phyloP scores from a whole-genome alignment of 1,140 invertebrate species.

The Musca vetustissima region DNA sequence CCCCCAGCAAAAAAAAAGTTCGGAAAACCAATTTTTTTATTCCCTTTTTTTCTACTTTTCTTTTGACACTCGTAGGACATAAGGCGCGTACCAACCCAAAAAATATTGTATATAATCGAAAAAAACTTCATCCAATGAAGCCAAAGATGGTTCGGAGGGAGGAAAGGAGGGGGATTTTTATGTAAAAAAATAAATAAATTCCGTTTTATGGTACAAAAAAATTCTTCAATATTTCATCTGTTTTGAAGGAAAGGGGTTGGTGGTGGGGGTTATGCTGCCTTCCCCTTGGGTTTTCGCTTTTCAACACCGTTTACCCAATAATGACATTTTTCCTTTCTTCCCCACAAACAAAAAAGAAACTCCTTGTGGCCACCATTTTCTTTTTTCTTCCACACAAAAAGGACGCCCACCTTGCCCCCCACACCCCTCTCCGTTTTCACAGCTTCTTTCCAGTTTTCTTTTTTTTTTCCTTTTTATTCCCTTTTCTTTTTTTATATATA shows the following conservation, averaged over 20 bases:
- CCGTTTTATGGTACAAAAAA: not conserved
- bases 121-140: conserved; percentile 23
- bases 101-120: conserved; percentile 15
- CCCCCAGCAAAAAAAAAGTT: too few relatives aligned
- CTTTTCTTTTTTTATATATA: conserved; percentile 8
- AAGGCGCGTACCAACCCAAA: conserved; percentile 11
- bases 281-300: not conserved
- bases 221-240: conserved; percentile 4
- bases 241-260: not conserved
- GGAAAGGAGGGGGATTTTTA: not conserved
- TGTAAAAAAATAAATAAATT: too few relatives aligned
- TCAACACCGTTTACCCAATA: conserved; percentile 12
- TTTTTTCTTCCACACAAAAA: too few relatives aligned
- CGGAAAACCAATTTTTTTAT: conserved; percentile 3
- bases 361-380: not conserved
- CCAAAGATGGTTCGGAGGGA: not conserved
- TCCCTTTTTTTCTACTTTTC: not conserved
- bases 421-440: not conserved
- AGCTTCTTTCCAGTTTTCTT: too few relatives aligned
- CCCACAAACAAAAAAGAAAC: not conserved
- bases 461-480: too few relatives aligned
- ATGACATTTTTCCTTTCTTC: conserved; percentile 4
- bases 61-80: conserved; percentile 7
- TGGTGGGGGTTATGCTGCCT: too few relatives aligned
- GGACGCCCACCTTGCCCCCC: too few relatives aligned